phyloP scores from a whole-genome alignment of 2,888 invertebrate genomes.

The Anthoptus insignis region DNA sequence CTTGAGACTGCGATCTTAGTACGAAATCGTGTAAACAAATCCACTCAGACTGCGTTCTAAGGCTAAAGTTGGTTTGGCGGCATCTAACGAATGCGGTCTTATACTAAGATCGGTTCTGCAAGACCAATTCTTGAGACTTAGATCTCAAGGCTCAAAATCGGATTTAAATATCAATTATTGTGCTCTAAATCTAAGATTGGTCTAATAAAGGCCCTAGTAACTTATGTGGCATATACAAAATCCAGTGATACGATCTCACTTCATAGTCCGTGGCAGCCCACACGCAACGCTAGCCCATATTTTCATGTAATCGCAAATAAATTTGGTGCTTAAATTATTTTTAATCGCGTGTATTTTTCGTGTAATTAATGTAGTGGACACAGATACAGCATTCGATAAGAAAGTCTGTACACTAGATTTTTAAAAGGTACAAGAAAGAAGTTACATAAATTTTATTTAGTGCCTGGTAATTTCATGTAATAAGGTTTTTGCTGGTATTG shows the following conservation, averaged over 20 bases:
- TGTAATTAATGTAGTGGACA: conserved; percentile 28
- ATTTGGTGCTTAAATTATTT: conserved; percentile 18
- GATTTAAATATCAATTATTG: neutral
- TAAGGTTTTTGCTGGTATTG: too few species aligned
- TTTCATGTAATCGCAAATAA: conserved; percentile 9
- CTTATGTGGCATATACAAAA: neutral
- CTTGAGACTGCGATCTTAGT: too few species aligned
- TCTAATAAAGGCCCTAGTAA: too few species aligned
- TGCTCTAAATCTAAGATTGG: too few species aligned
- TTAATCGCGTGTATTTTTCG: conserved; percentile 25
- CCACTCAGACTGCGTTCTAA: too few species aligned
- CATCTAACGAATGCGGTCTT: too few species aligned
- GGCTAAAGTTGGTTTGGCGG: too few species aligned
- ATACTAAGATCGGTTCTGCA: too few species aligned
- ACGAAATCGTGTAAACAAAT: too few species aligned
- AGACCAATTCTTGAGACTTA: too few species aligned
- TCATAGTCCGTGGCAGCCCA: neutral
- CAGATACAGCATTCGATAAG: conserved; percentile 21
- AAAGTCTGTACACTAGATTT: neutral
- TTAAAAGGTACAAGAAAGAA: neutral
- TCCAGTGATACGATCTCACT: neutral
- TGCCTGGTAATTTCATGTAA: too few species aligned
- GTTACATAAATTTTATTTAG: neutral
- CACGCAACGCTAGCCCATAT: neutral
- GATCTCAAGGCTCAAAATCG: too few species aligned